Conservation (phyloP, 1,140 invertebrate genomes). For the Drosophila seguyi region DNA sequence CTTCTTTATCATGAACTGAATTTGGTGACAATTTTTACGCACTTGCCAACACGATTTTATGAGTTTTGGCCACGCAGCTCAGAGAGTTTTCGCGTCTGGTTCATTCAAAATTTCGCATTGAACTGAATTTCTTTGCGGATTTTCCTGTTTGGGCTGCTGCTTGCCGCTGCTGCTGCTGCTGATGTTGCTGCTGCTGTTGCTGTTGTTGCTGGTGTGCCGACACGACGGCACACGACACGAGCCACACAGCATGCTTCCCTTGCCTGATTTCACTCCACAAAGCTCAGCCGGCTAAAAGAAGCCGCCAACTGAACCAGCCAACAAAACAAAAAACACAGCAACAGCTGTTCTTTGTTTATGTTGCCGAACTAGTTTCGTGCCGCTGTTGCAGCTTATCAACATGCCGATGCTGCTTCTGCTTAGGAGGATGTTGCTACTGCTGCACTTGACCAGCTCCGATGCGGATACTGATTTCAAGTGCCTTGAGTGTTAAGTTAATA, state of each 20-base stretch:
- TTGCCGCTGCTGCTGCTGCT: slow-evolving; percentile 42
- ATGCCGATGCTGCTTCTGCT: slow-evolving; percentile 23
- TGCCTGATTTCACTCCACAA: slow-evolving; percentile 77
- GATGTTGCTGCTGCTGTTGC: slow-evolving; percentile 29
- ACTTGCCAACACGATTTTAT: slow-evolving; percentile 29
- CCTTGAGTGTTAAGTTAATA: slow-evolving; percentile 65
- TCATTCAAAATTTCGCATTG: slow-evolving; percentile 79
- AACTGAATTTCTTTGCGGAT: slow-evolving; percentile 79
- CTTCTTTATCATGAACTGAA: not conserved
- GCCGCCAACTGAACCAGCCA: slow-evolving; percentile 37
- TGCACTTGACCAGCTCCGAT: slow-evolving; percentile 51
- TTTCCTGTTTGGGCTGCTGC: slow-evolving; percentile 74
- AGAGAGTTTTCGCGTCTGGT: slow-evolving; percentile 66
- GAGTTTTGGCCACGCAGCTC: slow-evolving; percentile 35
- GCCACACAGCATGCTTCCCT: slow-evolving; percentile 44
- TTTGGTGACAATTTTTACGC: slow-evolving; percentile 32
- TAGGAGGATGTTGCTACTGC: slow-evolving; percentile 1
- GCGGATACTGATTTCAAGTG: slow-evolving; percentile 15
- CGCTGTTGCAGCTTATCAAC: slow-evolving; percentile 37
- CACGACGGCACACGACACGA: slow-evolving; percentile 46
- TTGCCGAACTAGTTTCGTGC: slow-evolving; percentile 66
- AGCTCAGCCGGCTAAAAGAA: slow-evolving; percentile 72
- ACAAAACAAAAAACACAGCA: slow-evolving; percentile 3
- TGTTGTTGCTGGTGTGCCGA: slow-evolving; percentile 40
- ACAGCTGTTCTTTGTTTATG: slow-evolving; percentile 83